Base-by-base conservation (phyloP, 2,113 vertebrate species). In the Otolemur garnettii region DNA sequence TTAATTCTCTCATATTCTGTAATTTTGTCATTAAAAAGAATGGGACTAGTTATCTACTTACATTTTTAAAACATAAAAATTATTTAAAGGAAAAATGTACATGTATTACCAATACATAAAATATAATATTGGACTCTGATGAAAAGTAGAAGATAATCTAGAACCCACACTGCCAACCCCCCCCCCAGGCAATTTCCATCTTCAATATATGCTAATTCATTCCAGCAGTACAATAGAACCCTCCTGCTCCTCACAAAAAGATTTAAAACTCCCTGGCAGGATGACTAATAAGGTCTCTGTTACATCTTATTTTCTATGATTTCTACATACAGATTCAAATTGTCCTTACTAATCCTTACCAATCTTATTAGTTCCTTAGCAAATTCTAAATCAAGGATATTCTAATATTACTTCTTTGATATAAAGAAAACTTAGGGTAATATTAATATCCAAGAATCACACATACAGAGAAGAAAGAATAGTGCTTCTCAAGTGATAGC, bases 301-400 rank as follows among this genome's bases (percentile, higher is more conserved):
- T 18, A 85, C 59, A 7, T 81, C 24, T 71, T 89, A 5, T 90
- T 80, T 64, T 77, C 81, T 94, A 68, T 84, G 45, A 95, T 71
- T 87, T 90, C 18, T 53, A 77, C 15, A 96, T 79, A 78, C 33
- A 8, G 79, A 59, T 4, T 80, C 12, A 87, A 92, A 94, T 45
- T 87, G 26, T 74, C 66, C 68, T 93, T 80, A 87, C 50, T 95
- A 92, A 77, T 45, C 57, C 38, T 91, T 89, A 89, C 19, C 19
- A 26, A 77, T 75, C 28, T 90, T 90, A 79, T 6, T 57, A 87
- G 22, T 68, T 93, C 35, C 72, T 78, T 78, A 91, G 3, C 72
- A 89, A 94, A 95, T 78, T 94, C 38, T 87, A 93, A 78, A 69
- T 90, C 38, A 90, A 90, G 92, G 33, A 69, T 94, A 19, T 68